phyloP scores from a whole-genome alignment of 2,797 vertebrate genomes.

The Sphenopsis melanotis region DNA sequence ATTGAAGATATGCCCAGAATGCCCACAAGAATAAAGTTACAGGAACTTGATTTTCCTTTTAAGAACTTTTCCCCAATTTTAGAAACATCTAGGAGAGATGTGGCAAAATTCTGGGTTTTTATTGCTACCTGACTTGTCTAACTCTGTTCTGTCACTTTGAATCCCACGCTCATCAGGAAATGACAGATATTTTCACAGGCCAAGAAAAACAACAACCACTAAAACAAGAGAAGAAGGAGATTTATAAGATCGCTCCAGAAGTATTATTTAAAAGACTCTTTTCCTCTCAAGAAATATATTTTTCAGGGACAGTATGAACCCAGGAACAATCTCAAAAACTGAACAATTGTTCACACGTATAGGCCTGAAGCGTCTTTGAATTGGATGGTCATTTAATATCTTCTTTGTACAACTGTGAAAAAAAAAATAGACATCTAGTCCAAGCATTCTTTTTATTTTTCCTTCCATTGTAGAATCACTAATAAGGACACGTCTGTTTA shows the following conservation, averaged over 20 bases:
- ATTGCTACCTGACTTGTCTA: conserved; percentile 42
- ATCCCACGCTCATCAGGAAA: conserved; percentile 46
- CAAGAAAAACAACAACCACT: conserved; percentile 52
- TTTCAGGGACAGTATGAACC: background rate
- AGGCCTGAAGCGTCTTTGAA: background rate
- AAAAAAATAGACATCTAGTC: background rate
- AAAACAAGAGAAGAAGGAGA: background rate
- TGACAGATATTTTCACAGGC: conserved; percentile 55
- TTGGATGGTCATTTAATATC: background rate
- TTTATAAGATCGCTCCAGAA: background rate
- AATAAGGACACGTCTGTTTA: background rate
- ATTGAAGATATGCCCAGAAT: background rate
- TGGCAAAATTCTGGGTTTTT: background rate
- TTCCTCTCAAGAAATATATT: background rate
- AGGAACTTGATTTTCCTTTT: background rate
- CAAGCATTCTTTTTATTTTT: background rate
- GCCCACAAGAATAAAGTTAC: background rate
- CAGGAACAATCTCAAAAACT: background rate
- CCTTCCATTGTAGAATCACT: background rate
- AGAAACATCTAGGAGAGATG: background rate
- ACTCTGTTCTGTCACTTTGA: conserved; percentile 49
- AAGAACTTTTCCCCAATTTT: background rate
- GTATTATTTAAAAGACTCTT: background rate
- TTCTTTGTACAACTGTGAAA: background rate
- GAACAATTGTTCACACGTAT: background rate